These are phyloP conservation scores for Drosophila lini DNA, from an alignment of 1,140 invertebrate genomes.

Conservation along the genomic window DNA sequence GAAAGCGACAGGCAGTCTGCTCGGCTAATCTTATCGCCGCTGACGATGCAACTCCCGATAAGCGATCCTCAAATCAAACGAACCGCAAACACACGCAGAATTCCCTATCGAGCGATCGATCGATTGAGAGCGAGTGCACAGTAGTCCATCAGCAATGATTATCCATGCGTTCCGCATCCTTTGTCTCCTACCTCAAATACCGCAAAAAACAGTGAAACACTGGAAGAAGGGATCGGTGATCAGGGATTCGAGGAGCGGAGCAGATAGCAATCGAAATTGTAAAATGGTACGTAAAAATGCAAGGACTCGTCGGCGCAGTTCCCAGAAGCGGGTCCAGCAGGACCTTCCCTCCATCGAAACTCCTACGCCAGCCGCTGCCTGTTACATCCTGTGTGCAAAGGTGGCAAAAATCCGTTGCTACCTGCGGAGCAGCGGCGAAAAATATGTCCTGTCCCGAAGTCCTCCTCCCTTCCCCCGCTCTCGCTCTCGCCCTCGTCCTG, in stretches of 20 bases:
- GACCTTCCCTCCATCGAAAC: constrained; percentile 54
- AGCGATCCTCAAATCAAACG: constrained; percentile 66
- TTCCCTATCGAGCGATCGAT: constrained; percentile 26
- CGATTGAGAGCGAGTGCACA: constrained; percentile 43
- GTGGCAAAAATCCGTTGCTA: constrained; percentile 77
- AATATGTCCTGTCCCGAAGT: constrained; percentile 49
- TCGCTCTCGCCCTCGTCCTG: constrained; percentile 38
- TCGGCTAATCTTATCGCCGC: constrained; percentile 58
- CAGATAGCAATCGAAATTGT: constrained; percentile 76
- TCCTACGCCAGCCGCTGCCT: constrained; percentile 64
- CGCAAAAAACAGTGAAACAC: constrained; percentile 44
- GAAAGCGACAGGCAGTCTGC: constrained; percentile 71
- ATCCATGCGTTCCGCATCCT: constrained; percentile 52
- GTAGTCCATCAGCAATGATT: constrained; percentile 68
- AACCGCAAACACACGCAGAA: constrained; percentile 43
- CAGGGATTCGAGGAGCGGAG: constrained; percentile 14
- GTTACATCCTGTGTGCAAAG: constrained; percentile 76
- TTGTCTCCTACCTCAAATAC: constrained; percentile 74
- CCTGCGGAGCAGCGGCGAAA: constrained; percentile 61
- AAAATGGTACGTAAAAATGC: constrained; percentile 79
- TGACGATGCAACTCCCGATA: constrained; percentile 58
- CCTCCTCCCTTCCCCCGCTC: not conserved
- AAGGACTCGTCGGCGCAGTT: constrained; percentile 23
- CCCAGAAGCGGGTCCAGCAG: constrained; percentile 40
- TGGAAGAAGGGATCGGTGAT: constrained; percentile 2